Evolutionary conservation across 2,888 invertebrate species (phyloP).

Genomic region (Steinernema scapterisci): DNA sequence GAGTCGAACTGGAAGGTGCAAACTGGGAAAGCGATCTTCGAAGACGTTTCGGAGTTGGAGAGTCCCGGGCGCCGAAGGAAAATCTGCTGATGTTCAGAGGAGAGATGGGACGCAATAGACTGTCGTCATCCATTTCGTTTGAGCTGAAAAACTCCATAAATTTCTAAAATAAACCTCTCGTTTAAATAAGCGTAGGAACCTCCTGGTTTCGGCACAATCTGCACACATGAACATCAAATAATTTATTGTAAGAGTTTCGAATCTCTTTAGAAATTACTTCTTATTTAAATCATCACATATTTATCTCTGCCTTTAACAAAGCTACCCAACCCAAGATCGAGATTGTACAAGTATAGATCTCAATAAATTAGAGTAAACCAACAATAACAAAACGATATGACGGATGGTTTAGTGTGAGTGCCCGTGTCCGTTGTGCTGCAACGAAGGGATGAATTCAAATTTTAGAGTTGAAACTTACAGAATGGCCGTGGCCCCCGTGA

Average conservation of each 20-base stretch:
- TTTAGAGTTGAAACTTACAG: neutral
- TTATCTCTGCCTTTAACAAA: neutral
- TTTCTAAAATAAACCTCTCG: no score
- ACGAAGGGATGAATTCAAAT: neutral
- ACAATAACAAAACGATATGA: neutral
- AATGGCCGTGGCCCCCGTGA: slow-evolving; percentile 28
- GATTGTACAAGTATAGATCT: neutral
- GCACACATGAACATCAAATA: neutral
- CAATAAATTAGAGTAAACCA: slow-evolving; percentile 9
- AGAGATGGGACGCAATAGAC: neutral
- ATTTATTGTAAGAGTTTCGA: slow-evolving; percentile 10
- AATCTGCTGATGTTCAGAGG: slow-evolving; percentile 23
- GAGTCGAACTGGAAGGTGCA: neutral
- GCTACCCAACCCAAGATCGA: slow-evolving; percentile 15
- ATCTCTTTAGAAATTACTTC: slow-evolving; percentile 19
- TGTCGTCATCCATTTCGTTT: neutral
- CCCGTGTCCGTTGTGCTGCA: slow-evolving; percentile 12
- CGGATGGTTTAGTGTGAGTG: neutral
- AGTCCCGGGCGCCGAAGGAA: slow-evolving; percentile 3
- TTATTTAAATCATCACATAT: slow-evolving; percentile 19
- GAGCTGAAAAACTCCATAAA: neutral
- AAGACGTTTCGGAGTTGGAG: neutral
- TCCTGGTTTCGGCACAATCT: neutral
- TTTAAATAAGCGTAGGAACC: neutral
- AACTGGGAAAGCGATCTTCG: slow-evolving; percentile 9